These are phyloP conservation scores for Diabrotica virgifera DNA, from an alignment of 1,140 invertebrate species.

Conservation along the genomic window DNA sequence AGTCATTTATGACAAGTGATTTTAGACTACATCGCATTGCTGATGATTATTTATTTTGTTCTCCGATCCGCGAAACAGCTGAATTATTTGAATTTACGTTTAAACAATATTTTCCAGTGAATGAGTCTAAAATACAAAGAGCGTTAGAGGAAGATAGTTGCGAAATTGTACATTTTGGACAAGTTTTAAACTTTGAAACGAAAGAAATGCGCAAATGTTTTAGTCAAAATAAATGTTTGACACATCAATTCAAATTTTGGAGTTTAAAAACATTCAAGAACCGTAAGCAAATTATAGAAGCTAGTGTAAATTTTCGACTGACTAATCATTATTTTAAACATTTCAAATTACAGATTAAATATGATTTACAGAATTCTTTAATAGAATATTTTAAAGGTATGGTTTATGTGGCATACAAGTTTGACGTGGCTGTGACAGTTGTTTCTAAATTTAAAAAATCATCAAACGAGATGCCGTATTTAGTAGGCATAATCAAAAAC, in stretches of 20 bases:
- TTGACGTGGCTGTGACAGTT: conserved; percentile 19
- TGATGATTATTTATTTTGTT: conserved; percentile 26
- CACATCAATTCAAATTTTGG: conserved; percentile 26
- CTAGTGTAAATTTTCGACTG: conserved; percentile 11
- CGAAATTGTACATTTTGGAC: conserved; percentile 17
- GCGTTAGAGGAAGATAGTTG: not conserved
- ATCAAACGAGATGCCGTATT: conserved; percentile 6
- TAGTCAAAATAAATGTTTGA: conserved; percentile 1
- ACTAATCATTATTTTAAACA: conserved; percentile 23
- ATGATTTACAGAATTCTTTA: conserved; percentile 14
- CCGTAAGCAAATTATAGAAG: not conserved
- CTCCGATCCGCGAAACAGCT: not conserved
- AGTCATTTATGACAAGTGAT: not conserved
- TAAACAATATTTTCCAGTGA: conserved; percentile 6
- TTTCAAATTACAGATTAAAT: conserved; percentile 18
- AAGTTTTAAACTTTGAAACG: conserved; percentile 21
- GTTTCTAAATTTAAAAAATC: conserved; percentile 8
- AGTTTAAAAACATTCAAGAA: conserved; percentile 8
- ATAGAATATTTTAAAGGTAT: conserved; percentile 23
- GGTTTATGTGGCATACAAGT: conserved; percentile 23
- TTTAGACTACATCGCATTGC: conserved; percentile 18
- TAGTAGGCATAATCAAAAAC: conserved; percentile 5
- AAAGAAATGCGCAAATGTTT: conserved; percentile 17
- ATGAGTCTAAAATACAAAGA: conserved; percentile 14
- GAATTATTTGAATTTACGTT: not conserved